Conservation (phyloP, 1,140 invertebrate genomes). For the Bombus pascuorum region DNA sequence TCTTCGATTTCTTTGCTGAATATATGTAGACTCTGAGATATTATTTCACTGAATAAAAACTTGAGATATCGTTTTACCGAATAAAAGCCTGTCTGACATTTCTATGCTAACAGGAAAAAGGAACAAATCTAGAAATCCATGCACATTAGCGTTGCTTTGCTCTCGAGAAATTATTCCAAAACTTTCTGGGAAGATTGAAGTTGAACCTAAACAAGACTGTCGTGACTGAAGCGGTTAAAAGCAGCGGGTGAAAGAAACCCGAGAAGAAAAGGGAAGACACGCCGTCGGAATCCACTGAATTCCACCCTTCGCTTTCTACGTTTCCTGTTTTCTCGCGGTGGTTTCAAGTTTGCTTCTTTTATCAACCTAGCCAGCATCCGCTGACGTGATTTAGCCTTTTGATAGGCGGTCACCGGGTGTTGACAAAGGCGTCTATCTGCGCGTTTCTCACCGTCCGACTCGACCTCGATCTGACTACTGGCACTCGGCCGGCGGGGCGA, state of each 20-base stretch:
- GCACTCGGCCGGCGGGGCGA: slow-evolving; percentile 17
- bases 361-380: slow-evolving; percentile 50
- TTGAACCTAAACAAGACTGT: not conserved
- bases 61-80: no score
- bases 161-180: not conserved
- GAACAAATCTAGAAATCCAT: not conserved
- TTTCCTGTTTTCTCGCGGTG: not conserved
- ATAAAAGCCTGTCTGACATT: no score
- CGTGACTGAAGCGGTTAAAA: not conserved
- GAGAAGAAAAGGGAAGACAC: not conserved
- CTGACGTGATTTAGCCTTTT: slow-evolving; percentile 66
- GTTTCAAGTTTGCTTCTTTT: slow-evolving; percentile 32
- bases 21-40: no score
- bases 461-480: slow-evolving; percentile 71
- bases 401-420: slow-evolving; percentile 51
- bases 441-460: slow-evolving; percentile 65
- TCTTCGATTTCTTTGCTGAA: no score
- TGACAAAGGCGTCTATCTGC: slow-evolving; percentile 65
- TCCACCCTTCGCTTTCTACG: not conserved
- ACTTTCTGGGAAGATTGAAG: not conserved
- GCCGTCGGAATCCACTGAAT: not conserved
- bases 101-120: no score
- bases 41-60: no score
- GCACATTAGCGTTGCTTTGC: not conserved
- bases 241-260: not conserved